These are phyloP conservation scores for Atherix ibis DNA, from an alignment of 2,888 invertebrate species.

Conservation along the genomic window DNA sequence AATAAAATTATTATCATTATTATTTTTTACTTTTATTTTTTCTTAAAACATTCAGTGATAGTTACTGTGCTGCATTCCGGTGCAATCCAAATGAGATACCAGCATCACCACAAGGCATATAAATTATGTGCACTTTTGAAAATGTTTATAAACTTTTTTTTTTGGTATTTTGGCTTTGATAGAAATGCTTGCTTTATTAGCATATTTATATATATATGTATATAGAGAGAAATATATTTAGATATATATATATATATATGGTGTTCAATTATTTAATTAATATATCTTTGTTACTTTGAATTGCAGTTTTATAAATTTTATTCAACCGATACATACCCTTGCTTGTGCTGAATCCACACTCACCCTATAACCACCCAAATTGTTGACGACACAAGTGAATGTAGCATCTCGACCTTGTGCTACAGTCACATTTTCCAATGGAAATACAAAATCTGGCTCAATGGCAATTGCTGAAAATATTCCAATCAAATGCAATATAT, in stretches of 20 bases:
- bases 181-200: too few species aligned
- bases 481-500: slow-evolving; percentile 1
- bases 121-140: slow-evolving; percentile 5
- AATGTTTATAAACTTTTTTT: not conserved
- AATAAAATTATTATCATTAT: too few species aligned
- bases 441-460: slow-evolving; percentile 59
- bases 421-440: slow-evolving; percentile 61
- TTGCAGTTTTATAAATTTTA: not conserved
- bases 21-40: too few species aligned
- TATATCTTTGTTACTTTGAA: slow-evolving; percentile 3
- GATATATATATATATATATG: slow-evolving; percentile 1
- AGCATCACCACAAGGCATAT: slow-evolving; percentile 10
- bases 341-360: slow-evolving; percentile 73
- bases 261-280: slow-evolving; percentile 3
- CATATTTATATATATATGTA: not conserved
- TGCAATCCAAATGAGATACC: slow-evolving; percentile 11
- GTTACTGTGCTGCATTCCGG: slow-evolving; percentile 11
- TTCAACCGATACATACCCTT: slow-evolving; percentile 63
- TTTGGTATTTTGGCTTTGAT: not conserved
- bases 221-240: too few species aligned
- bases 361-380: slow-evolving; percentile 69
- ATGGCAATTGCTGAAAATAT: slow-evolving; percentile 42
- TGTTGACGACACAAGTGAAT: slow-evolving; percentile 64
- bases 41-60: too few species aligned
- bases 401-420: slow-evolving; percentile 62